A percentile compares a stretch with the other conserved stretches of the same genome.
These are phyloP conservation scores for Lepidurus arcticus DNA, from an alignment of 1,140 invertebrate genomes.

Conservation along the genomic window DNA sequence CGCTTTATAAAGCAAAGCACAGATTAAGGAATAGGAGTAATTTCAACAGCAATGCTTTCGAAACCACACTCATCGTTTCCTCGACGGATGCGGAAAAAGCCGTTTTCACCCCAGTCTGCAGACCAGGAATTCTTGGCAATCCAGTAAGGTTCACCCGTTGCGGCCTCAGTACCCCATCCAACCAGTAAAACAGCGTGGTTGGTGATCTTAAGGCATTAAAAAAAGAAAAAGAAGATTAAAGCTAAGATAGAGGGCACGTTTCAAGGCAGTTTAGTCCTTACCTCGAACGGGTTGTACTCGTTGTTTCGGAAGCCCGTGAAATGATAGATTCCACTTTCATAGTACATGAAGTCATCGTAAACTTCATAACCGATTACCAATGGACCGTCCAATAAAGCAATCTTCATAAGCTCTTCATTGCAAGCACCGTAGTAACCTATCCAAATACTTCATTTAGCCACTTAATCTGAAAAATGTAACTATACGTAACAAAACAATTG, in stretches of 20 bases:
- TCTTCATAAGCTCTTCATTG: constrained; percentile 51
- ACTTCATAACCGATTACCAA: constrained; percentile 52
- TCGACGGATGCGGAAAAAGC: constrained; percentile 49
- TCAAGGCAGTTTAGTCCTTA: constrained; percentile 28
- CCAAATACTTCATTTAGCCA: constrained; percentile 25
- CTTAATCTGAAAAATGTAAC: too few relatives aligned
- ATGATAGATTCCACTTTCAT: constrained; percentile 47
- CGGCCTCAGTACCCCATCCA: constrained; percentile 48
- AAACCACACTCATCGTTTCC: constrained; percentile 51
- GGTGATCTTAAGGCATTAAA: constrained; percentile 37
- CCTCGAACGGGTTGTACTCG: constrained; percentile 45
- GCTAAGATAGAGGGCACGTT: background rate
- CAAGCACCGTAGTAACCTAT: constrained; percentile 45
- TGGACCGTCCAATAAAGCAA: constrained; percentile 50
- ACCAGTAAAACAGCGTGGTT: constrained; percentile 52
- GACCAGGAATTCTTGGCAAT: constrained; percentile 54
- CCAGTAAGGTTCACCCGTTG: constrained; percentile 46
- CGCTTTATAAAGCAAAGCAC: background rate
- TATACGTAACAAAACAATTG: background rate
- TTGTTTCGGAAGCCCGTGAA: constrained; percentile 41
- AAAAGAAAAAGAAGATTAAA: background rate
- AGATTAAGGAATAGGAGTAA: constrained; percentile 38
- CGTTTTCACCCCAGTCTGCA: constrained; percentile 51
- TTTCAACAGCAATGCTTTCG: constrained; percentile 43
- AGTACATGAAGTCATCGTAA: constrained; percentile 46